Percentiles rank a stretch among this genome's conserved stretches.
These are phyloP conservation scores for Salvelinus alpinus DNA, from an alignment of 2,113 vertebrate species.

Conservation along the genomic window DNA sequence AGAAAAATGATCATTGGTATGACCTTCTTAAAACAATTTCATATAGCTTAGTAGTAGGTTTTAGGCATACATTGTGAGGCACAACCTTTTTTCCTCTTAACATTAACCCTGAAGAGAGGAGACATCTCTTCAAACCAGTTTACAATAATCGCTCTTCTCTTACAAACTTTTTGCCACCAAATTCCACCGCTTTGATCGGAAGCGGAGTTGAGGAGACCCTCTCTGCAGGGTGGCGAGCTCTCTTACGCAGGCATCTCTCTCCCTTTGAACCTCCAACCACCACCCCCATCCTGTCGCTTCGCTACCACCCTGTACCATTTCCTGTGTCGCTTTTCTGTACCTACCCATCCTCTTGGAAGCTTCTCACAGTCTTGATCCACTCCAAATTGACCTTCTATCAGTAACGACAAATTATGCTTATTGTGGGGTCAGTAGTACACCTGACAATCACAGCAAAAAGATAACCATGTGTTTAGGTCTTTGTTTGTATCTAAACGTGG, in stretches of 20 bases:
- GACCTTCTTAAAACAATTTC: no score
- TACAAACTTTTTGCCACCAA: conserved; percentile 55
- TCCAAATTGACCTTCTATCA: neutral
- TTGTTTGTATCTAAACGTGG: no score
- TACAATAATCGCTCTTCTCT: conserved; percentile 55
- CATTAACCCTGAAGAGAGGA: conserved; percentile 32
- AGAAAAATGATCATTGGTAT: no score
- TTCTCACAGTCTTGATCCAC: neutral
- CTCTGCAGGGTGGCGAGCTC: neutral
- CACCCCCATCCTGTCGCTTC: conserved; percentile 38
- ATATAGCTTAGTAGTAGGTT: no score
- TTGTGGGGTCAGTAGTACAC: no score
- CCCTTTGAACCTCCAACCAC: conserved; percentile 52
- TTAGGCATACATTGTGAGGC: no score
- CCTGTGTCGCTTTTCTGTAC: no score
- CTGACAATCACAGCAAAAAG: no score
- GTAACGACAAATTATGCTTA: no score
- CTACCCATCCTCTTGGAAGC: no score
- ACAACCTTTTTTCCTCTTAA: neutral
- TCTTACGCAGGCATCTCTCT: conserved; percentile 36
- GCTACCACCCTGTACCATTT: conserved; percentile 19
- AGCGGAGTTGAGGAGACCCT: conserved; percentile 58
- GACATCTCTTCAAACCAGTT: conserved; percentile 58
- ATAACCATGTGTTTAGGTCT: no score
- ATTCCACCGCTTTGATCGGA: conserved; percentile 69